Base-by-base conservation (phyloP, 2,113 vertebrate species). In the Semnornis frantzii region DNA sequence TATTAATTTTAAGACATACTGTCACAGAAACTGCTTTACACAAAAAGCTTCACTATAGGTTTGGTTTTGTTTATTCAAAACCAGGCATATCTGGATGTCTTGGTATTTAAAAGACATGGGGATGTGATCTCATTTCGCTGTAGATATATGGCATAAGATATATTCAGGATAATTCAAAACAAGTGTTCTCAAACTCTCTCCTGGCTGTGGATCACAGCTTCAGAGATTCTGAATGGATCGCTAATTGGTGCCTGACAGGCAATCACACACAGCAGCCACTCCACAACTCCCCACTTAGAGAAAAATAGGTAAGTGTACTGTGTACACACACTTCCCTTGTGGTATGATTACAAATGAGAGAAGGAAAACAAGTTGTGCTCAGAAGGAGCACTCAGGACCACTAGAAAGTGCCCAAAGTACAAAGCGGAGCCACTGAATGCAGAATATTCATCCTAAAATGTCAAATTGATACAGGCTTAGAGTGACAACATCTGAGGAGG, bases 211-310 rank as follows among this genome's bases (percentile, higher is more conserved):
- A 95, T 96, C 92, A 91, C 82, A 95, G 87, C 92, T 95, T 86
- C 80, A 84, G 90, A 77, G 82, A 71, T 65, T 91, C 88, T 95
- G 90, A 93, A 96, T 86, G 88, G 92, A 92, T 96, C 19, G 23
- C 80, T 96, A 95, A 96, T 95, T 96, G 96, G 90, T 93, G 92
- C 90, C 96, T 92, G 90, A 95, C 85, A 95, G 87, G 82, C 93
- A 92, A 88, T 92, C 90, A 54, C 18, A 7, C 66, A 77, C 90
- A 93, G 90, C 93, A 96, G 73, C 73, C 92, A 92, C 95, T 96
- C 83, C 83, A 84, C 42, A 25, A 62, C 75, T 92, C 76, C 80
- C 58, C 77, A 90, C 83, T 95, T 79, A 90, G 39, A 87, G 93
- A 78, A 87, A 96, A 91, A 87, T 60, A 85, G 93, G 89, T 88